These are phyloP conservation scores for Acyrthosiphon pisum DNA, from an alignment of 1,140 invertebrate genomes.

Conservation along the genomic window DNA sequence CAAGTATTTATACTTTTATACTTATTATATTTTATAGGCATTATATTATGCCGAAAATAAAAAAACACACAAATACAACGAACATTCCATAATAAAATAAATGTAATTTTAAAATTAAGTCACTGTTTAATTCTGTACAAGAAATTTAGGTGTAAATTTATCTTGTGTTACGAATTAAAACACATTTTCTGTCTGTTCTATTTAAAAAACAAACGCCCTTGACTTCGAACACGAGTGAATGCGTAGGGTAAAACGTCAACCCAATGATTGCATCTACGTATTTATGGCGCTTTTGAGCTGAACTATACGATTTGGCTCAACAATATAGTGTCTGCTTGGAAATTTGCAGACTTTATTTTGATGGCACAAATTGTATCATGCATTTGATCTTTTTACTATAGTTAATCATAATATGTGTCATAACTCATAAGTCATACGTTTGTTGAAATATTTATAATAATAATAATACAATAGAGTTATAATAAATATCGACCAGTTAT, in stretches of 20 bases:
- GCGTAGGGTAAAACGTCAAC: constrained; percentile 11
- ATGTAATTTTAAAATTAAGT: background rate
- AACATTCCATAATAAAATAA: background rate
- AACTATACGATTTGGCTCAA: background rate
- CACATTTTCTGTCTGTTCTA: constrained; percentile 14
- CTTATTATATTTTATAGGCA: background rate
- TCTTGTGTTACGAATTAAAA: background rate
- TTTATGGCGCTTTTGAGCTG: background rate
- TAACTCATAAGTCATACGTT: background rate
- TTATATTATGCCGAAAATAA: background rate
- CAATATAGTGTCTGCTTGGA: background rate
- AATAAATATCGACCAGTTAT: background rate
- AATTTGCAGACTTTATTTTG: background rate
- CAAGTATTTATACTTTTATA: background rate
- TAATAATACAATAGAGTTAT: background rate
- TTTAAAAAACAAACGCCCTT: constrained; percentile 11
- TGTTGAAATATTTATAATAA: background rate
- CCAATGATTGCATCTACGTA: background rate
- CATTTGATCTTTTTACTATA: background rate
- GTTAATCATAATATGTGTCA: background rate
- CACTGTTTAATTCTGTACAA: background rate
- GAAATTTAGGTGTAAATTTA: constrained; percentile 9
- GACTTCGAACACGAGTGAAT: background rate
- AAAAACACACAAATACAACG: background rate
- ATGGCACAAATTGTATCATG: background rate